phyloP scores from a whole-genome alignment of 2,797 vertebrate species.

The Karalla daura region DNA sequence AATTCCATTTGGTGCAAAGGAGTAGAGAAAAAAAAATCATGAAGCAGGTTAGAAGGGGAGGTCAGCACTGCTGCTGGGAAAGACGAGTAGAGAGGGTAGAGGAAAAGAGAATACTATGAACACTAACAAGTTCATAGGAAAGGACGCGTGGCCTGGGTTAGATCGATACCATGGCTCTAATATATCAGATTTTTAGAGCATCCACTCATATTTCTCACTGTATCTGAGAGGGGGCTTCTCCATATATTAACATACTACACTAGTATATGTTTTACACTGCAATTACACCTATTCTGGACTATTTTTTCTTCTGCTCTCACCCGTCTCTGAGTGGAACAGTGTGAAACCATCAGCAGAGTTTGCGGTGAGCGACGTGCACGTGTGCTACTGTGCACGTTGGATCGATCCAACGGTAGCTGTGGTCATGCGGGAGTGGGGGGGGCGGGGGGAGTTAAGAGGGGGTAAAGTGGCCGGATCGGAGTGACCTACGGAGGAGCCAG shows the following conservation, averaged over 20 bases:
- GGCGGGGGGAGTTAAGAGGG: constrained; percentile 12
- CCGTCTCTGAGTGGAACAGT: background rate
- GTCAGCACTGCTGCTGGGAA: no score
- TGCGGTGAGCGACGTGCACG: background rate
- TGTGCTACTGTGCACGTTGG: background rate
- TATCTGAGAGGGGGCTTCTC: no score
- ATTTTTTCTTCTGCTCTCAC: background rate
- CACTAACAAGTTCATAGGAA: no score
- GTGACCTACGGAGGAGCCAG: background rate
- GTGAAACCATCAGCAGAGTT: no score
- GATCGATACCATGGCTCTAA: no score
- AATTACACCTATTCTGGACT: background rate
- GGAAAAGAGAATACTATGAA: background rate
- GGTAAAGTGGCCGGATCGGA: constrained; percentile 12
- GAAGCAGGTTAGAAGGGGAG: no score
- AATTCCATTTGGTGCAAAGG: no score
- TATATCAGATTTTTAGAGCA: no score
- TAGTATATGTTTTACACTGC: no score
- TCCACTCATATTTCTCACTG: no score
- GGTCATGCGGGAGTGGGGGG: constrained; percentile 51
- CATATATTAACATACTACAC: no score
- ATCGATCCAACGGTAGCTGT: background rate
- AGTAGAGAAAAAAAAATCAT: no score
- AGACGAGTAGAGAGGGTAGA: background rate
- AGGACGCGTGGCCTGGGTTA: background rate